Percentiles rank a stretch among this genome's conserved stretches.
phyloP scores from a whole-genome alignment of 2,888 invertebrate species.

The Tanypteryx hageni region DNA sequence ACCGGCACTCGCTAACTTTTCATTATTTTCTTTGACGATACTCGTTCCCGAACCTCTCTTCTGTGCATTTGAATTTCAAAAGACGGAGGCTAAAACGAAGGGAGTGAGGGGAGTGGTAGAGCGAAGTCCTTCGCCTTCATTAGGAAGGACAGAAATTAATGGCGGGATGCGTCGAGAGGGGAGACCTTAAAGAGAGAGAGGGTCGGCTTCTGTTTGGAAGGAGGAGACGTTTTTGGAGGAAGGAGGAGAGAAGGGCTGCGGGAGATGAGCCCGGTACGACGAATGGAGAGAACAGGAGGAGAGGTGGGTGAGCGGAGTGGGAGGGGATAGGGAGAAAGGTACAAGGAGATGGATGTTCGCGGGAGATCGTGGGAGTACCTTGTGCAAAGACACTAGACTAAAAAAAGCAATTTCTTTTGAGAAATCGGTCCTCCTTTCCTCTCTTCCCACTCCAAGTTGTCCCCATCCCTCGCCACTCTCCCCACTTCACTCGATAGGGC shows the following conservation, averaged over 20 bases:
- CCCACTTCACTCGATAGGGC: neutral
- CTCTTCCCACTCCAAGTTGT: neutral
- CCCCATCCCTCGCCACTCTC: neutral
- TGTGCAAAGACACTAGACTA: neutral
- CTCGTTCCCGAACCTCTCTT: constrained; percentile 17
- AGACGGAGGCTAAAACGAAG: neutral
- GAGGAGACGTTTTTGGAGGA: constrained; percentile 33
- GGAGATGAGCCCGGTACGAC: neutral
- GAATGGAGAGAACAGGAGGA: too few relatives aligned
- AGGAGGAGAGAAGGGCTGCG: neutral
- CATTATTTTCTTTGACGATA: constrained; percentile 63
- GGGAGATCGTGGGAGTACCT: constrained; percentile 6
- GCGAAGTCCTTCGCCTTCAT: constrained; percentile 48
- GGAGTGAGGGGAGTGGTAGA: neutral
- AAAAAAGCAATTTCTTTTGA: neutral
- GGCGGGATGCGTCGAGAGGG: constrained; percentile 20
- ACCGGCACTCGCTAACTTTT: constrained; percentile 64
- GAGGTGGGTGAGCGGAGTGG: neutral
- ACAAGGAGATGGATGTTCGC: constrained; percentile 9
- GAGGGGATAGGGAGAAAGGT: neutral
- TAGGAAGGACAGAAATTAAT: constrained; percentile 63
- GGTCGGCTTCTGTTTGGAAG: constrained; percentile 47
- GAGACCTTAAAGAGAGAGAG: neutral
- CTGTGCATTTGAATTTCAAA: constrained; percentile 61
- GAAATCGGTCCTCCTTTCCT: neutral